Conservation (phyloP, 2,888 invertebrate species). For the Brassicogethes aeneus region DNA sequence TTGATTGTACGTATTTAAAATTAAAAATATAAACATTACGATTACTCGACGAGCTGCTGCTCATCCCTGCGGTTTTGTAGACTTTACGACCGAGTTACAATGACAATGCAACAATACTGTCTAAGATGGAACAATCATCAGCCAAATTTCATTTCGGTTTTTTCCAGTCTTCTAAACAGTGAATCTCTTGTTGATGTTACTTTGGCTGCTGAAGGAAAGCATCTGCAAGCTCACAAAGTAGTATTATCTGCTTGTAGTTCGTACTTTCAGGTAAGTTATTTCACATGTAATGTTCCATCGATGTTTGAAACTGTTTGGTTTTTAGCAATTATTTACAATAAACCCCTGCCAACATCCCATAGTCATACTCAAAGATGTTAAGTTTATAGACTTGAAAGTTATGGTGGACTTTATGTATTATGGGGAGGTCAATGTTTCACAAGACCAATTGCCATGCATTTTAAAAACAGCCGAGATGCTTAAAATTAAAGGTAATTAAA, state of each 20-base stretch:
- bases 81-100: no score
- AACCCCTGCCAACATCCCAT: slow-evolving; percentile 86
- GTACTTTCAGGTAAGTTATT: slow-evolving; percentile 70
- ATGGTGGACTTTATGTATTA: slow-evolving; percentile 91
- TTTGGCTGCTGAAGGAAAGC: slow-evolving; percentile 81
- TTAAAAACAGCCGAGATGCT: slow-evolving; percentile 77
- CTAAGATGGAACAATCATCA: slow-evolving; percentile 88
- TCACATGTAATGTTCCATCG: background rate
- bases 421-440: slow-evolving; percentile 86
- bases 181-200: slow-evolving; percentile 85
- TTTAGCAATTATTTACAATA: slow-evolving; percentile 68
- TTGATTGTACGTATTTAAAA: slow-evolving; percentile 30
- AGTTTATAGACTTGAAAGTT: slow-evolving; percentile 74
- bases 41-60: background rate
- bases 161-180: slow-evolving; percentile 72
- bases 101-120: slow-evolving; percentile 42
- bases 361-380: slow-evolving; percentile 82
- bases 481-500: slow-evolving; percentile 61
- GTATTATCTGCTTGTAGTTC: slow-evolving; percentile 86
- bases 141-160: slow-evolving; percentile 84
- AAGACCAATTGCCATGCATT: slow-evolving; percentile 74
- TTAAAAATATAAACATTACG: slow-evolving; percentile 22
- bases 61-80: no score
- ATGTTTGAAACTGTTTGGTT: background rate
- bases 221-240: slow-evolving; percentile 81